Percentiles rank a stretch among this genome's conserved stretches.
Evolutionary conservation across 2,888 invertebrate genomes (phyloP).

Genomic region (Epinotia nisella): DNA sequence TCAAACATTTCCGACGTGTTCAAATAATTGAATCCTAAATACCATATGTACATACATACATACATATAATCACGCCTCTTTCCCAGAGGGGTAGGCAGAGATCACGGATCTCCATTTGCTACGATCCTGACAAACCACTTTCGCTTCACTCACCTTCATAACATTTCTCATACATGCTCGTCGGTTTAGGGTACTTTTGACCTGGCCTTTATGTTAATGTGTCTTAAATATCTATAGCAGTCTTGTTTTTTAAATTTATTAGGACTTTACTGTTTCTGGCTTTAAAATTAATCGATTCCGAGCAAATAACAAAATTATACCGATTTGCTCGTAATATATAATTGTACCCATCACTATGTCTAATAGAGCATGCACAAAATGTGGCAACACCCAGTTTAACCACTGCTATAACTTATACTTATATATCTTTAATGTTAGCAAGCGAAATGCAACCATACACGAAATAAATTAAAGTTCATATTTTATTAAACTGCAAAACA

Average conservation of each 20-base stretch:
- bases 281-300: not conserved
- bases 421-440: not conserved
- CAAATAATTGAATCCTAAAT: too few relatives aligned
- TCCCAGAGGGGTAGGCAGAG: too few relatives aligned
- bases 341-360: constrained; percentile 7
- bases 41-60: too few relatives aligned
- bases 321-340: not conserved
- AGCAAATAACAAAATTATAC: not conserved
- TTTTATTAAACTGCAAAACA: not conserved
- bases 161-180: too few relatives aligned
- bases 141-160: too few relatives aligned
- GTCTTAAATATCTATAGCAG: not conserved
- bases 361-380: not conserved
- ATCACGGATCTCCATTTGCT: too few relatives aligned
- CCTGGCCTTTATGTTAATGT: too few relatives aligned
- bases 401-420: not conserved
- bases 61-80: too few relatives aligned
- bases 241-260: not conserved
- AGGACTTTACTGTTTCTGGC: not conserved
- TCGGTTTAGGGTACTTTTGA: too few relatives aligned
- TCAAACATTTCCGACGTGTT: too few relatives aligned
- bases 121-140: too few relatives aligned
- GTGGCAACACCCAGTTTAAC: not conserved
- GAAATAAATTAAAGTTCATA: not conserved
- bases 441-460: not conserved